Base-by-base conservation (phyloP, 2,888 invertebrate species). In the Netelia fuscicornis region DNA sequence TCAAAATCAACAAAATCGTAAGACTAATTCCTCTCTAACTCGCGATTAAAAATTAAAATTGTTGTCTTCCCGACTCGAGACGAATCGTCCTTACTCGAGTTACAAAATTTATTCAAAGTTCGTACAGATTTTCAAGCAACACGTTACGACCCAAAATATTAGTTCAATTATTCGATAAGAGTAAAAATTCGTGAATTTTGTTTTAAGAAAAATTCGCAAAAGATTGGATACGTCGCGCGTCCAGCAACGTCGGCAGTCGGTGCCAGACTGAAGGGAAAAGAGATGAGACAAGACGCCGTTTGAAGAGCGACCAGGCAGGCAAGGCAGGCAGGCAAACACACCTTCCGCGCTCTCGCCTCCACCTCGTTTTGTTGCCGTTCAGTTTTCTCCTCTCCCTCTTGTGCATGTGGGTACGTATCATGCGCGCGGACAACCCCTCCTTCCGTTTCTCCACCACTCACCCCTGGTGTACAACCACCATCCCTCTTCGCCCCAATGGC, bases 171-270 rank as follows among this genome's bases (percentile, higher is more conserved):
- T n/a, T 52, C 0, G 52, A 52, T 11, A 52, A 2, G 13, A 52
- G 11, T 52, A n/a, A 52, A n/a, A n/a, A 52, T 52, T 1, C 1
- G 8, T 52, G 52, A 52, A 10, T n/a, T 10, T 9, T 37, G 0
- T 70, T 37, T 44, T 30, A 6, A n/a, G 56, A 23, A 60, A 37
- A 64, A 65, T 30, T 42, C 37, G 64, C 42, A 6, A 20, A 13
- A 2, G 23, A 25, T 71, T 17, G 60, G 62, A 79, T 52, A 37
- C 52, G 77, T 84, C 52, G 74, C 75, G 78, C 58, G 78, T 44
- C 80, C 78, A 78, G 81, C 86, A 76, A 85, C 72, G 86, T 70
- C 87, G 88, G 88, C 88, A 86, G 89, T 90, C 88, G 88, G 88
- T 87, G 87, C 86, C 85, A 86, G 87, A 90, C 89, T 89, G 88